Conservation (phyloP, 2,888 invertebrate species). For the Standfussiana lucernea region DNA sequence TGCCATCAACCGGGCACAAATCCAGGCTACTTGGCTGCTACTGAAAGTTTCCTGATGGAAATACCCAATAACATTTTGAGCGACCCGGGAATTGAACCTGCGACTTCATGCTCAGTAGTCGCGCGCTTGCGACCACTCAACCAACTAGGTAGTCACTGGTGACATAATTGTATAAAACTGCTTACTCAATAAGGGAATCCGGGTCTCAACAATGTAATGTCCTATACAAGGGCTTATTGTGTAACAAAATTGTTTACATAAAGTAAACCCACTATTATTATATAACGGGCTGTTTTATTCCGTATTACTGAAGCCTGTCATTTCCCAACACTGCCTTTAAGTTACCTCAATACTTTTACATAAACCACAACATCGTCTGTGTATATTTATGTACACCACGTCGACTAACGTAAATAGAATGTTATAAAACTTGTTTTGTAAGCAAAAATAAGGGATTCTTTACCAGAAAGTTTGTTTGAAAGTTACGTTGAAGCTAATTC, state of each 20-base stretch:
- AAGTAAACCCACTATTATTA: neutral
- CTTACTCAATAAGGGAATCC: neutral
- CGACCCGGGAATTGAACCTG: no score
- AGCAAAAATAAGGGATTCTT: constrained; percentile 3
- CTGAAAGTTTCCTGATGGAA: no score
- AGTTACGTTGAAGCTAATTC: constrained; percentile 11
- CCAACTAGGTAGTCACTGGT: no score
- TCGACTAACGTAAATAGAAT: neutral
- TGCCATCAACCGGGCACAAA: no score
- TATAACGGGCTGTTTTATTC: neutral
- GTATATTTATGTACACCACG: neutral
- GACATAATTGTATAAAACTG: neutral
- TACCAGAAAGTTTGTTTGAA: neutral
- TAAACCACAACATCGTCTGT: neutral
- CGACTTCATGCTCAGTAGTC: no score
- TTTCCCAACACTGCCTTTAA: neutral
- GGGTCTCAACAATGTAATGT: neutral
- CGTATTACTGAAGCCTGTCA: constrained; percentile 17
- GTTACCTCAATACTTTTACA: constrained; percentile 2
- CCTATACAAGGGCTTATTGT: neutral
- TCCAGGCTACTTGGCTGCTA: no score
- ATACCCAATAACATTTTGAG: no score
- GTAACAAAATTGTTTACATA: constrained; percentile 1
- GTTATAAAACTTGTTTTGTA: constrained; percentile 5
- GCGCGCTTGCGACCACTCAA: no score